Evolutionary conservation across 64 coral and sea anemone species (phyloP).

Genomic region (Stichodactyla mertensii): DNA sequence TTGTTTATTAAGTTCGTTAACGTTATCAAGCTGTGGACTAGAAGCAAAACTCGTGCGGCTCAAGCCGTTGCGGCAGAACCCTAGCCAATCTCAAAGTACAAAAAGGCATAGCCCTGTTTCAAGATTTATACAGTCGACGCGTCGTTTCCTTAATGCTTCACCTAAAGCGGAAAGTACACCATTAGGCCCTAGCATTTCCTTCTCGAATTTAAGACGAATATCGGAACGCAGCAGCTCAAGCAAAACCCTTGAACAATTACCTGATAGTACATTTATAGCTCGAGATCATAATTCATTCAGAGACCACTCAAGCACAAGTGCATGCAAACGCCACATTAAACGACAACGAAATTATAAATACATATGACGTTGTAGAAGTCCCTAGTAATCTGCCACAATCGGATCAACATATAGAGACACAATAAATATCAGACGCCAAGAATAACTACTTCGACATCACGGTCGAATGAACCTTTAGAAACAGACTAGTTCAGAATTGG

Average conservation of each 20-base stretch:
- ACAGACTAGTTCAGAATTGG: no score
- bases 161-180: not conserved
- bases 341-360: not conserved
- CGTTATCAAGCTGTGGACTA: no score
- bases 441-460: no score
- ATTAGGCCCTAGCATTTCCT: not conserved
- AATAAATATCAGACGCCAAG: no score
- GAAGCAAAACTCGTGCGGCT: no score
- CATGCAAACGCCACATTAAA: not conserved
- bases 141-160: not conserved
- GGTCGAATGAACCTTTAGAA: no score
- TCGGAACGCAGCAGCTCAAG: not conserved
- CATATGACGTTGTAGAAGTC: no score
- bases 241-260: not conserved
- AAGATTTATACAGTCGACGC: not conserved
- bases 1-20: no score
- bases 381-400: no score
- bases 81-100: no score
- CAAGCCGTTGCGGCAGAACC: no score
- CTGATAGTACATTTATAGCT: not conserved
- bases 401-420: no score
- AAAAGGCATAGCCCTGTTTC: not conserved
- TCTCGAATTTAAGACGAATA: not conserved
- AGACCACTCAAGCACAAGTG: not conserved
- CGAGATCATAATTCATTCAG: not conserved